A percentile compares a stretch with the other conserved stretches of the same genome.
Evolutionary conservation across 2,113 vertebrate genomes (phyloP).

Genomic region (Apodemus sylvaticus): DNA sequence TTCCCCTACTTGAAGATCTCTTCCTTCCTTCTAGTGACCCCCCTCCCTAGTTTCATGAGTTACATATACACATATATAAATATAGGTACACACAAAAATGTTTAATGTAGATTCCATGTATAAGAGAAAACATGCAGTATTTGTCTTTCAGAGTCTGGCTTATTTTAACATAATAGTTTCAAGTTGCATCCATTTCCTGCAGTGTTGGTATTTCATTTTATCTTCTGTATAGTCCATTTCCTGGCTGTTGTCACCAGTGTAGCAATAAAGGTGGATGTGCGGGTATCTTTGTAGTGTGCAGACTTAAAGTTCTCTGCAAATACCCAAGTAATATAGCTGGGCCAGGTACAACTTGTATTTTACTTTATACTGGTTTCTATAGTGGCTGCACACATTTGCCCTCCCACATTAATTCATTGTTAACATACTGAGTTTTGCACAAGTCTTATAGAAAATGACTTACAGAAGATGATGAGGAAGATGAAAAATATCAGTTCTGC

Average conservation of each 20-base stretch:
- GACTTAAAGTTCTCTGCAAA: not conserved
- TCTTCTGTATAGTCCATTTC: not conserved
- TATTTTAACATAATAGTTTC: not conserved
- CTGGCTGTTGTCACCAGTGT: not conserved
- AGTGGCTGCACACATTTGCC: not conserved
- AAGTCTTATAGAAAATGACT: conserved; percentile 3
- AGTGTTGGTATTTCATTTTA: not conserved
- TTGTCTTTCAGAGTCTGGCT: not conserved
- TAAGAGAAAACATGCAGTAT: not conserved
- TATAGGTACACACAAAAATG: not conserved
- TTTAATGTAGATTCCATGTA: not conserved
- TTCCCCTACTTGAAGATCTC: not conserved
- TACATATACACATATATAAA: not conserved
- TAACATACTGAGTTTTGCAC: conserved; percentile 17
- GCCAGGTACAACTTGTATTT: not conserved
- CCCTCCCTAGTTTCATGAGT: not conserved
- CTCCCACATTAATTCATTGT: not conserved
- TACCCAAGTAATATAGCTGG: not conserved
- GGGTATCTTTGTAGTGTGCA: not conserved
- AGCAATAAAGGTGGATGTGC: not conserved
- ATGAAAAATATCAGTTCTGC: not conserved
- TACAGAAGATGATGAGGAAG: not conserved
- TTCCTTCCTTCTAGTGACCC: not conserved
- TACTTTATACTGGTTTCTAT: not conserved
- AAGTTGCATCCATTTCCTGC: not conserved